Percentiles rank a stretch among this genome's conserved stretches.
phyloP scores from a whole-genome alignment of 2,888 invertebrate genomes.

The Panopea generosa region DNA sequence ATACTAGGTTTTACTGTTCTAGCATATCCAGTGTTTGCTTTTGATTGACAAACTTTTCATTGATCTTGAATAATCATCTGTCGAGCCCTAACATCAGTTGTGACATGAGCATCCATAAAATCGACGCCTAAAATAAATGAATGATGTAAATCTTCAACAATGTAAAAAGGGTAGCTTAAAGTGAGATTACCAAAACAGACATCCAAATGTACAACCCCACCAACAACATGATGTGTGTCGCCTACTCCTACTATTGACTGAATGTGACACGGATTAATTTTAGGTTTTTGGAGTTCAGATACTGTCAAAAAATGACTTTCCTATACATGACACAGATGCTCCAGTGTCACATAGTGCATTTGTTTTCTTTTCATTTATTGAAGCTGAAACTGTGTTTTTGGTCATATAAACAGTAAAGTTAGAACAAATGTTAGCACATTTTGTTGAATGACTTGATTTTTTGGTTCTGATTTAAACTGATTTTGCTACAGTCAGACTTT shows the following conservation, averaged over 20 bases:
- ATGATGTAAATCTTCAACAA: constrained; percentile 24
- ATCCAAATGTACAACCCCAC: constrained; percentile 2
- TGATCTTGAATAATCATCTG: constrained; percentile 14
- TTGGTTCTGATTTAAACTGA: no score
- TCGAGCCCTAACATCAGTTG: constrained; percentile 6
- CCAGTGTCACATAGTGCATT: constrained; percentile 14
- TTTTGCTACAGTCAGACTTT: neutral
- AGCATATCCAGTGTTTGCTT: constrained; percentile 22
- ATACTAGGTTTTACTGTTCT: constrained; percentile 26
- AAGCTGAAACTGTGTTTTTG: constrained; percentile 10
- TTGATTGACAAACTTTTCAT: constrained; percentile 12
- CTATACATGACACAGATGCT: constrained; percentile 15
- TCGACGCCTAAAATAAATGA: constrained; percentile 21
- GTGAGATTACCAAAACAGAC: constrained; percentile 10
- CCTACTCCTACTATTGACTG: constrained; percentile 5
- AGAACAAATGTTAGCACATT: no score
- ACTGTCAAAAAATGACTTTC: constrained; percentile 13
- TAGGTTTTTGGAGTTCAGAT: constrained; percentile 8
- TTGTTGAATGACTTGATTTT: no score
- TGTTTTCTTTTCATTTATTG: constrained; percentile 8
- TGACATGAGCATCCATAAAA: constrained; percentile 10
- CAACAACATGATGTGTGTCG: constrained; percentile 17
- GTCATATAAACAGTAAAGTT: constrained; percentile 40
- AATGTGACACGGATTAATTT: constrained; percentile 2
- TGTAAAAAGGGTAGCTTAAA: neutral